phyloP scores from a whole-genome alignment of 2,797 vertebrate genomes.

The Cyclura pinguis region DNA sequence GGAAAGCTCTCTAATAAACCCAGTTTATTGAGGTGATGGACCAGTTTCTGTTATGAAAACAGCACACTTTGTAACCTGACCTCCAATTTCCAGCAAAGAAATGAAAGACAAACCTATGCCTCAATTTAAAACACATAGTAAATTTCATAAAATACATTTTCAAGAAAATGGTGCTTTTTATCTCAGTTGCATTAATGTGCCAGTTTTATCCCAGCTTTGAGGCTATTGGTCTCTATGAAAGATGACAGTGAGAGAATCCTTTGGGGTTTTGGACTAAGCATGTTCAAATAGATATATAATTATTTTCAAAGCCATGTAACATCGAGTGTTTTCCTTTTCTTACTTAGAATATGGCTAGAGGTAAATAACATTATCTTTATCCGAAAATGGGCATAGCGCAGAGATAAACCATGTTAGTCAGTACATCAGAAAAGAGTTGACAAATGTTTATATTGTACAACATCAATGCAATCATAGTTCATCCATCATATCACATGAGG shows the following conservation, averaged over 20 bases:
- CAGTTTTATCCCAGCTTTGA: slow-evolving; percentile 9
- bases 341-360: neutral
- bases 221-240: slow-evolving; percentile 19
- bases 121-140: neutral
- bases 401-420: slow-evolving; percentile 12
- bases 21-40: neutral
- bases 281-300: neutral
- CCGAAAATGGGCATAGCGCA: neutral
- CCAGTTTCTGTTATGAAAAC: neutral
- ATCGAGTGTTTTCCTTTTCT: neutral
- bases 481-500: neutral
- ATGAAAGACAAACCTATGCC: neutral
- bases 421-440: slow-evolving; percentile 15
- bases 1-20: neutral
- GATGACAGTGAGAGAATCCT: neutral
- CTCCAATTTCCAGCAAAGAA: neutral
- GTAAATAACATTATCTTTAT: neutral
- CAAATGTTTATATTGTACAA: neutral
- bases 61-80: neutral
- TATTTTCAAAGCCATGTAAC: neutral
- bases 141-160: neutral
- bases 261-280: neutral
- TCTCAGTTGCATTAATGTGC: neutral
- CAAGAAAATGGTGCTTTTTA: neutral
- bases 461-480: neutral